Base-by-base conservation (phyloP, 1,140 invertebrate species). In the Chionoecetes opilio region DNA sequence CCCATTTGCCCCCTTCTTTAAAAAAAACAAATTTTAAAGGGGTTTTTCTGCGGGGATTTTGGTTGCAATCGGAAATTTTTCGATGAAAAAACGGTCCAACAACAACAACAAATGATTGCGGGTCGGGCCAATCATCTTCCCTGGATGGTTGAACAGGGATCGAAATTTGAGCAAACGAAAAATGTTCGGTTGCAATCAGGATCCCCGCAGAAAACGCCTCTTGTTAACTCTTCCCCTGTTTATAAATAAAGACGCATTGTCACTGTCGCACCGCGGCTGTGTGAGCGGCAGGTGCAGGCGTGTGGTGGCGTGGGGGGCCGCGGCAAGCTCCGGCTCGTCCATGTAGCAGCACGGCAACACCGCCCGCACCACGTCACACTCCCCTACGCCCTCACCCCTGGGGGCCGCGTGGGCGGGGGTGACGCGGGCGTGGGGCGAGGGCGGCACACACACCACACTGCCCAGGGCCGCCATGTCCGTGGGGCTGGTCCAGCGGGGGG, bases 401-500 rank as follows among this genome's bases (percentile, higher is more conserved):
- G 85, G 46, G 85, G 17, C 5, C 35, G 91, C 32, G 91, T 29
- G 38, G 46, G 86, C 90, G 46, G 90, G 53, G 26, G 75, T 2
- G 89, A 26, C 3, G 34, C 32, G 5, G 32, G 89, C 17, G 94
- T 35, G 94, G 3, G 94, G 94, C 14, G 94, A 95, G 34, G 93
- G 93, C 2, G 93, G 93, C 37, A 94, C 93, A n/a, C 94, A 95
- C 35, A 95, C 94, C 11, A 94, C 94, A 29, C 89, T 95, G 63
- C 94, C 94, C 41, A 95, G 82, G 6, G 89, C 82, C 31, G 94
- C 94, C 94, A 95, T 95, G 82, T 95, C 94, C 82, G 94, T 95
- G 17, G 94, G 94, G 31, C 94, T 95, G 2, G 94, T 95, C 94
- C 94, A 95, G 3, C 94, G 75, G 21, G 94, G 94, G 37, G 93